A percentile compares a stretch with the other conserved stretches of the same genome.
These are phyloP conservation scores for Periplaneta americana DNA, from an alignment of 1,140 invertebrate species.

Conservation along the genomic window DNA sequence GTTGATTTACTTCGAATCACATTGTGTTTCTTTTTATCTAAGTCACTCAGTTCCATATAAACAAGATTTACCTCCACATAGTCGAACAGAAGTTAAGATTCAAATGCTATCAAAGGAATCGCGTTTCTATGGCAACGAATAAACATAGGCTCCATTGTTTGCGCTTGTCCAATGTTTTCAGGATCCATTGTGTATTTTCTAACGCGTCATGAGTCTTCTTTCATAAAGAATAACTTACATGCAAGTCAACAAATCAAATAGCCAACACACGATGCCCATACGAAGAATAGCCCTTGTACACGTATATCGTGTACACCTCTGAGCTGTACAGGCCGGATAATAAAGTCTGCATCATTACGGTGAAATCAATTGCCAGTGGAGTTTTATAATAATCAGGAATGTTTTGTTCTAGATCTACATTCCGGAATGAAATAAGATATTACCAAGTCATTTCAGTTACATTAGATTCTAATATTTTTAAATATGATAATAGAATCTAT, in stretches of 20 bases:
- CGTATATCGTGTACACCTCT: background rate
- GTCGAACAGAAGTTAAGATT: background rate
- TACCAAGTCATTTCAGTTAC: too few species aligned
- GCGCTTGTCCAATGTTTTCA: background rate
- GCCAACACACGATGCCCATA: background rate
- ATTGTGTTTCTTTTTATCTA: background rate
- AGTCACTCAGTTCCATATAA: background rate
- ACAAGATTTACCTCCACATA: background rate
- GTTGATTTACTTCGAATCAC: too few species aligned
- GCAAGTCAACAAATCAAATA: background rate
- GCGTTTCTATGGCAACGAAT: background rate
- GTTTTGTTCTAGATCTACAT: too few species aligned
- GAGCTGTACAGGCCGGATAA: too few species aligned
- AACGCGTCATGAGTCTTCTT: background rate
- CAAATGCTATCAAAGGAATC: background rate
- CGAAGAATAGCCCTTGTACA: background rate
- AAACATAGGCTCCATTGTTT: background rate
- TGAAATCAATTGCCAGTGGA: too few species aligned
- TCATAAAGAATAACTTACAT: background rate
- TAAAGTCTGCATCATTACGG: too few species aligned
- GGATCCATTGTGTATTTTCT: background rate
- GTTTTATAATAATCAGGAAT: too few species aligned
- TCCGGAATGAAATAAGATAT: too few species aligned
- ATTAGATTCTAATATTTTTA: too few species aligned
- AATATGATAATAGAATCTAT: too few species aligned